Percentiles rank a stretch among this genome's conserved stretches.
These are phyloP conservation scores for Notoglanidium macrostoma DNA, from an alignment of 2,797 vertebrate species.

Conservation along the genomic window DNA sequence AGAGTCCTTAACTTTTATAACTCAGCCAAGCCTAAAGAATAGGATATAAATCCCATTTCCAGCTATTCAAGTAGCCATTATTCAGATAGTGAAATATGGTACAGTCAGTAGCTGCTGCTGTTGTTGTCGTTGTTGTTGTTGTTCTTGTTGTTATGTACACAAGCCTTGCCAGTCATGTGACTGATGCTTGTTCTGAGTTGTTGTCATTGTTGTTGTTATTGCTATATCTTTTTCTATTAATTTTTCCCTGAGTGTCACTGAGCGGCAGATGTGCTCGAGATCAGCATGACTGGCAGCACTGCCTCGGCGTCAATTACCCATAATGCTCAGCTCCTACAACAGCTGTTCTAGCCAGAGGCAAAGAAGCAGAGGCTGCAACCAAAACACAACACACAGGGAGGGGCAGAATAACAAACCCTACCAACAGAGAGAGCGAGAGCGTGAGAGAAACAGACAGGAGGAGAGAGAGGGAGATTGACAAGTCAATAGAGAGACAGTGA, in stretches of 20 bases:
- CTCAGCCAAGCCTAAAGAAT: neutral
- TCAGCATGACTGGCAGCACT: constrained; percentile 58
- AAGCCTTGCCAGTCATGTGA: neutral
- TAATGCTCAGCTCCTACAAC: constrained; percentile 56
- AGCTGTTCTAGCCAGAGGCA: constrained; percentile 63
- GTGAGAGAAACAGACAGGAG: neutral
- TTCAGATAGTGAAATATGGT: neutral
- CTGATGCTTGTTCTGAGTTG: neutral
- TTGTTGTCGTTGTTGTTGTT: neutral
- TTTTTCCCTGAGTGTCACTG: constrained; percentile 12
- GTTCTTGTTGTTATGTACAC: neutral
- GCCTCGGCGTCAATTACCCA: constrained; percentile 53
- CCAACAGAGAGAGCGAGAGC: neutral
- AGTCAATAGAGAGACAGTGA: neutral
- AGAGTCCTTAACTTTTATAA: neutral
- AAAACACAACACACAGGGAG: constrained; percentile 40
- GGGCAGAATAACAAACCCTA: constrained; percentile 26
- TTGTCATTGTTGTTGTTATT: neutral
- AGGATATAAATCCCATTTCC: neutral
- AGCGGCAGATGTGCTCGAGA: constrained; percentile 56
- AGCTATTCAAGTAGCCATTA: neutral
- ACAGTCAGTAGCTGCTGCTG: neutral
- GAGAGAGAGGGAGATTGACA: neutral
- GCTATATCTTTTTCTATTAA: neutral
- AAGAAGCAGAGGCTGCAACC: constrained; percentile 47